Evolutionary conservation across 2,113 vertebrate genomes (phyloP), one percentile per base, ranked within the genome.

Genomic region (Brachirus orientalis): DNA sequence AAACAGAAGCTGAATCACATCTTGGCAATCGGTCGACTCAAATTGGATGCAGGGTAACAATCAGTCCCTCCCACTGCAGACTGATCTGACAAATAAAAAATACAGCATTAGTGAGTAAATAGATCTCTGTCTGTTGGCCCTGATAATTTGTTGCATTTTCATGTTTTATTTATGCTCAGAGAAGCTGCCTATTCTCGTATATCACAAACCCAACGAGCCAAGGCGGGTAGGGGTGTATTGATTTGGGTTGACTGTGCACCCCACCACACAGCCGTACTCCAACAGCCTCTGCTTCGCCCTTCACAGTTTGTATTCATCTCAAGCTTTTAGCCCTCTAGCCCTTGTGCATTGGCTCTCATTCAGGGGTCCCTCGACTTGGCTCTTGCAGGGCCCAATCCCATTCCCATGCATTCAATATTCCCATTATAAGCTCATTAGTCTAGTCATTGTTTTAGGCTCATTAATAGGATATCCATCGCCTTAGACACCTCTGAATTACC

Each of bases 371-470:
- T 56, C 51, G 76, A 81, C 88, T 86, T 82, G 80, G 84, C 85
- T 89, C 75, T 46, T 56, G 54, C 58, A 6, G 57, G 75, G 72
- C 73, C 72, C 89, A 89, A 89, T 90, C 83, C 85, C 80, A 88
- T 90, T 89, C 86, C 83, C 83, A 87, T 88, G 90, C 88, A 90
- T 92, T 93, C 91, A 86, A 90, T 92, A 92, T 89, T 87, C 83
- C 82, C 85, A 90, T 92, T 89, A 92, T 90, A 90, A 85, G 82
- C 82, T 88, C 89, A 87, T 92, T 92, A 89, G 84, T 87, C 80
- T 75, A 59, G 80, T 85, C 85, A 84, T 88, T 89, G 84, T 89
- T 90, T 86, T 70, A 85, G 79, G 45, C 74, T 90, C 86, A 87
- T 89, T 91, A 90, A 89, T 79, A 81, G 80, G 85, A 88, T 85